phyloP scores from a whole-genome alignment of 2,113 vertebrate species.

The Gambusia affinis region DNA sequence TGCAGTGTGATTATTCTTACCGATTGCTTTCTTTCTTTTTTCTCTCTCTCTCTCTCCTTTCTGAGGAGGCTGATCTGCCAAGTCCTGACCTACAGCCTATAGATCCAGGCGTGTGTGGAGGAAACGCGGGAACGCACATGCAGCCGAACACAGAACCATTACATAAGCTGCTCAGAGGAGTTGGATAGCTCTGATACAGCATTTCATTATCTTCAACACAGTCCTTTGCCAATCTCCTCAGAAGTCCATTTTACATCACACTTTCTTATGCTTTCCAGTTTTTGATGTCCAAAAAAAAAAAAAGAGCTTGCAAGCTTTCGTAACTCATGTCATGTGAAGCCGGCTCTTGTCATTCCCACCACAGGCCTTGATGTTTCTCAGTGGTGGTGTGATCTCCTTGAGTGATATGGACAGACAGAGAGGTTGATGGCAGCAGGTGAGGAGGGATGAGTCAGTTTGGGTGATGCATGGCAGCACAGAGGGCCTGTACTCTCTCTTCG shows the following conservation, averaged over 20 bases:
- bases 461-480: conserved; percentile 38
- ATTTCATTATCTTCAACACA: conserved; percentile 4
- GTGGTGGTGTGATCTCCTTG: conserved; percentile 19
- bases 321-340: neutral
- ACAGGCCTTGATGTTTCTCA: neutral
- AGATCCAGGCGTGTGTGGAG: conserved; percentile 18
- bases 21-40: conserved; percentile 36
- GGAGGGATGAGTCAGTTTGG: conserved; percentile 47
- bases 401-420: conserved; percentile 28
- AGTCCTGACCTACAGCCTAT: conserved; percentile 29
- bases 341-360: neutral
- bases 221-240: neutral
- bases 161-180: conserved; percentile 38
- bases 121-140: conserved; percentile 11
- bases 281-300: neutral
- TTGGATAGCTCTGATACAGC: conserved; percentile 5
- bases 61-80: conserved; percentile 42
- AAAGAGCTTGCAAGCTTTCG: neutral
- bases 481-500: conserved; percentile 15
- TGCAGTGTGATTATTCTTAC: conserved; percentile 64
- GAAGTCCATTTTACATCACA: neutral
- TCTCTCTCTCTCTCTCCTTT: conserved; percentile 5
- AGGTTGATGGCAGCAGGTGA: conserved; percentile 48
- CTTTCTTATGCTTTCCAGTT: neutral
- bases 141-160: conserved; percentile 13